Base-by-base conservation (phyloP, 2,113 vertebrate species). In the Anthoscopus minutus region DNA sequence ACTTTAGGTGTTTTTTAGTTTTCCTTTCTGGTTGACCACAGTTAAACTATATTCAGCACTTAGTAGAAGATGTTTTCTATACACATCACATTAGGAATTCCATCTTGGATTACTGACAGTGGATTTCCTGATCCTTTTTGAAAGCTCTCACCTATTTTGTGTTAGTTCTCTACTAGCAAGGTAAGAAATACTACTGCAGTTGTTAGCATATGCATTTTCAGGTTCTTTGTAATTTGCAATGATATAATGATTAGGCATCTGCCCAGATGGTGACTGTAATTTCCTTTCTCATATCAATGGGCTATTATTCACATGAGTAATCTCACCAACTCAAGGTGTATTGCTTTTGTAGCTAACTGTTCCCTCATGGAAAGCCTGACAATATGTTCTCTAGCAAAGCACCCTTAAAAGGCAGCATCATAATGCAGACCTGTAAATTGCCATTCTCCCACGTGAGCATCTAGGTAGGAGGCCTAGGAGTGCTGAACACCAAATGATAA, bases 241-340 rank as follows among this genome's bases (percentile, higher is more conserved):
- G 71, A 25, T 48, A 38, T 54, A 85, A 86, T 62, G 48, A 89
- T 80, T 76, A 89, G 92, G 82, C 90, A 88, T 81, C 83, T 89
- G 69, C 47, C 69, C 67, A 95, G 77, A 78, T 93, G 65, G 91
- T 87, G 83, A 60, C 74, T 81, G 72, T 79, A 60, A 92, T 88
- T 86, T 96, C 76, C 92, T 93, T 93, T 76, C 72, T 90, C 80
- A 38, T 78, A 84, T 67, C 65, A 48, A 64, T 76, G 86, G 93
- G 86, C 61, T 94, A 40, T 81, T 96, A 81, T 31, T 88, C 80
- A 86, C 42, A 74, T 71, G 88, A 90, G 76, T 94, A 93, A 92
- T 84, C 76, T 95, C 48, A 42, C 31, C 0, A 0, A 24, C 56
- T 70, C 7, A 21, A 84, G 88, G 76, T 42, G 48, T 81, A 50